Conservation (phyloP, 2,888 invertebrate genomes). For the Seira sanloemensis region DNA sequence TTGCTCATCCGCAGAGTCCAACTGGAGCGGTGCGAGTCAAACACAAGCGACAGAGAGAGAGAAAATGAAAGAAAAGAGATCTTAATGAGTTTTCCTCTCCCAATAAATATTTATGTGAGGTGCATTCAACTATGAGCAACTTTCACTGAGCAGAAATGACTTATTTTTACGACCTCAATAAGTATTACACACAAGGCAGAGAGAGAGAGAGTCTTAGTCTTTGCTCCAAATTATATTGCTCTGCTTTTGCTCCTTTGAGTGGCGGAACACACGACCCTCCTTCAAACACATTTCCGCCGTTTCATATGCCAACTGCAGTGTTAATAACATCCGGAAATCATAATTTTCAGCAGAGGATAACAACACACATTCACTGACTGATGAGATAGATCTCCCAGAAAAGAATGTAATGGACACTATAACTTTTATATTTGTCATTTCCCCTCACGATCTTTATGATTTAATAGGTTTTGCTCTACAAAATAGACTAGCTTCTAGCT, state of each 20-base stretch:
- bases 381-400: background rate
- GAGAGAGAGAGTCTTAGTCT: background rate
- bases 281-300: background rate
- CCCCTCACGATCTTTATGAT: background rate
- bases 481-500: too few relatives aligned
- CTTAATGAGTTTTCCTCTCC: background rate
- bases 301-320: background rate
- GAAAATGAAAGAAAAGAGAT: slow-evolving; percentile 36
- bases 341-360: background rate
- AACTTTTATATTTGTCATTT: too few relatives aligned
- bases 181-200: background rate
- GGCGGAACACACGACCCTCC: too few relatives aligned
- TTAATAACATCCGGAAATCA: background rate
- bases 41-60: background rate
- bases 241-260: too few relatives aligned
- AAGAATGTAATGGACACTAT: background rate
- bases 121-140: background rate
- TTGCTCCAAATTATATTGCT: background rate
- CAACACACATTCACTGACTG: background rate
- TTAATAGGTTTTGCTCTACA: too few relatives aligned
- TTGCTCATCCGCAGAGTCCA: slow-evolving; percentile 99
- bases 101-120: slow-evolving; percentile 1
- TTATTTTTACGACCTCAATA: too few relatives aligned
- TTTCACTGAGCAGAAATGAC: background rate
- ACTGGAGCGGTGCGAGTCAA: slow-evolving; percentile 77